Base-by-base conservation (phyloP, 1,140 invertebrate genomes). In the Stegodyphus dumicola region DNA sequence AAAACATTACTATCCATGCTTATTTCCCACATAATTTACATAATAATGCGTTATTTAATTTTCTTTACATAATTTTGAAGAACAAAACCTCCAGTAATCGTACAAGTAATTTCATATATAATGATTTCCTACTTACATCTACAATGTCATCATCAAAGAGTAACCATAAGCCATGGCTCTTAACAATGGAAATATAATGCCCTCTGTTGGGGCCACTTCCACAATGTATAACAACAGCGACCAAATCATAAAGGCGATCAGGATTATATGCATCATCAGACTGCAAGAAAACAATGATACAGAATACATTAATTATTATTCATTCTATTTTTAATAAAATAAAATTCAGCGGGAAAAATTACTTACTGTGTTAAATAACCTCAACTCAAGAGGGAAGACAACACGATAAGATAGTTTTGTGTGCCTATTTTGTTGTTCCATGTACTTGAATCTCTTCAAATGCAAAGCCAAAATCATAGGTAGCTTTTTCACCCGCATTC, bases 141-240 rank as follows among this genome's bases (percentile, higher is more conserved):
- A 99, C 98, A 94, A 99, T 97, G 91, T 99, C 99, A 92, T 99
- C 98, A 91, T 99, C 99, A 92, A 99, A 99, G 2, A 99, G 93
- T 87, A 99, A 92, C 99, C 98, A 99, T 91, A 99, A 97, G 53
- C 98, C 97, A 92, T 99, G 97, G 90, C 97, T 98, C 92, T 99
- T 99, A 51, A 99, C 98, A 91, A 99, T 98, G 90, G 96, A 99
- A 91, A 99, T 99, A 91, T 99, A 99, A 92, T 99, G 99, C 64
- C 99, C 99, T 87, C 99, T 93, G 92, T 99, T 99, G 88, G 98
- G 97, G 73, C 98, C 98, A 88, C 96, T 98, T 80, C 99, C 99
- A 92, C 98, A 99, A 92, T 99, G 99, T 88, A 99, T 98, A 70
- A 99, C 98, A 88, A 99, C 98, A 78, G 98, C 98, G 67, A 99